Conservation (phyloP, 2,797 vertebrate species). For the Notamacropus eugenii region DNA sequence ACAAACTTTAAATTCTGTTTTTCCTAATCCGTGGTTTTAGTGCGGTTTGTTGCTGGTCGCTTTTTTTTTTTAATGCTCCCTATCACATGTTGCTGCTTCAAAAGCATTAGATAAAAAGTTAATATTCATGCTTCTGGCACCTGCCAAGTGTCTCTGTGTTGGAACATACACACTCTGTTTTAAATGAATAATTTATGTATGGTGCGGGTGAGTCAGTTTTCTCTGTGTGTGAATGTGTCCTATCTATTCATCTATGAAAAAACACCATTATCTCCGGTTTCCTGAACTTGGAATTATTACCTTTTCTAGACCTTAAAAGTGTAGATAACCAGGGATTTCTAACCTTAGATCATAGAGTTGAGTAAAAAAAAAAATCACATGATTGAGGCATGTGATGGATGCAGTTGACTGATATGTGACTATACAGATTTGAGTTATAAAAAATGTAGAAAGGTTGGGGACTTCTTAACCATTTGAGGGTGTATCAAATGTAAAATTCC, state of each 20-base stretch:
- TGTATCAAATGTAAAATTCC: background rate
- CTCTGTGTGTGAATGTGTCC: background rate
- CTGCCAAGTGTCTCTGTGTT: background rate
- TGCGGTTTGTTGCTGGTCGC: background rate
- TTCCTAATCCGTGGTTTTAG: background rate
- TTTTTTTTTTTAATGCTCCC: background rate
- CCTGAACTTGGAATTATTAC: background rate
- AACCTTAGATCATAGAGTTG: background rate
- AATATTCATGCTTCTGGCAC: background rate
- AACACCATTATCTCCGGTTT: background rate
- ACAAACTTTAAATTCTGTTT: background rate
- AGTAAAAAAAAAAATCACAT: background rate
- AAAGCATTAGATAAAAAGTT: background rate
- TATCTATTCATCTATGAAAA: background rate
- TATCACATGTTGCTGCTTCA: background rate
- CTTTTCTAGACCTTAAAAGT: background rate
- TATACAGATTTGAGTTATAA: background rate
- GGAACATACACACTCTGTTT: background rate
- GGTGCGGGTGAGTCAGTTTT: background rate
- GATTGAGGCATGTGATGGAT: background rate
- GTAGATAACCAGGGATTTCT: background rate
- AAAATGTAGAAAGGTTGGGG: background rate
- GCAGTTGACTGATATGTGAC: background rate
- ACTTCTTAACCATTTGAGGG: background rate
- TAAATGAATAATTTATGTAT: background rate